A percentile compares a stretch with the other conserved stretches of the same genome.
Evolutionary conservation across 2,888 invertebrate genomes (phyloP).

Genomic region (Phlogophora meticulosa): DNA sequence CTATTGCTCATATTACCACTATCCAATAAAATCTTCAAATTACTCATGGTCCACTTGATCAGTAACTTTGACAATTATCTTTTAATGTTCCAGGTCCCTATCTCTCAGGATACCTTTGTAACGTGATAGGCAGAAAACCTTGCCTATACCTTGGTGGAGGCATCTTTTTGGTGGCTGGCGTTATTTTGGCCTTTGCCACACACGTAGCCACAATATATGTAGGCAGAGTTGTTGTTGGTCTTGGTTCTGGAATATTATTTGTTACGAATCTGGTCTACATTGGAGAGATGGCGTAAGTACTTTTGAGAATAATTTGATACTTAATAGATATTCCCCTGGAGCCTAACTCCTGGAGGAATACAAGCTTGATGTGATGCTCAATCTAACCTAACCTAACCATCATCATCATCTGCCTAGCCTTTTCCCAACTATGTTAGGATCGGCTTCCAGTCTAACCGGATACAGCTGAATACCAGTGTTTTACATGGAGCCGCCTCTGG

Average conservation of each 20-base stretch:
- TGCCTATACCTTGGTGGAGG: slow-evolving; percentile 67
- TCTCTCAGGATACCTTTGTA: slow-evolving; percentile 69
- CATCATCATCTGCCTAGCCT: neutral
- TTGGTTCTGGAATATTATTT: slow-evolving; percentile 21
- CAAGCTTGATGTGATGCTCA: too few relatives aligned
- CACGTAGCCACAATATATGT: slow-evolving; percentile 67
- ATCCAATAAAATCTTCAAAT: too few relatives aligned
- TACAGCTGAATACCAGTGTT: too few relatives aligned
- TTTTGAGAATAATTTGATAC: neutral
- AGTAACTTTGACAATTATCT: too few relatives aligned
- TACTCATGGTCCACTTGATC: too few relatives aligned
- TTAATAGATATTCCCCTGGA: too few relatives aligned
- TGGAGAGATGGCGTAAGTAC: slow-evolving; percentile 48
- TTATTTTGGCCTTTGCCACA: slow-evolving; percentile 62
- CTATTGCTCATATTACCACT: too few relatives aligned
- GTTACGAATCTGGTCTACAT: slow-evolving; percentile 44
- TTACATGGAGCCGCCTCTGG: too few relatives aligned
- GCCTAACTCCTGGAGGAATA: too few relatives aligned
- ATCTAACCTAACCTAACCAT: too few relatives aligned
- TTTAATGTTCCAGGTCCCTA: slow-evolving; percentile 73
- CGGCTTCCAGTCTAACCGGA: too few relatives aligned
- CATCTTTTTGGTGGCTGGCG: slow-evolving; percentile 49
- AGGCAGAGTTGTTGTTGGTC: slow-evolving; percentile 48
- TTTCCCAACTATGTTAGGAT: neutral
- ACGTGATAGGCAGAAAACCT: slow-evolving; percentile 71